Conservation (phyloP, 2,113 vertebrate species). For the Emydocephalus ijimae region DNA sequence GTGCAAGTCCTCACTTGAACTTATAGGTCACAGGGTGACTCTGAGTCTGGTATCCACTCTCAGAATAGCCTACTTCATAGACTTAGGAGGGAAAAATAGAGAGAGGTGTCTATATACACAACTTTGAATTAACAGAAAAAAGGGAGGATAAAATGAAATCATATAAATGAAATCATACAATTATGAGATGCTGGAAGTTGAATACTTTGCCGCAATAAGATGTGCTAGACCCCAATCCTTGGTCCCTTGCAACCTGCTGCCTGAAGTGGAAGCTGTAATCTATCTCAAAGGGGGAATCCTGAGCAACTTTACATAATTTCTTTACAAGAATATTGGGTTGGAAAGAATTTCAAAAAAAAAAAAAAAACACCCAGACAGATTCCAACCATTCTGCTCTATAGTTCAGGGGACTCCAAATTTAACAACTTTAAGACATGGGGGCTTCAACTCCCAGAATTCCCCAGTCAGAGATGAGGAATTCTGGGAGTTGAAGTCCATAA, state of each 20-base stretch:
- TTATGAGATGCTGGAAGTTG: background rate
- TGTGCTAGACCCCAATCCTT: background rate
- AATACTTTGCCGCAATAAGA: background rate
- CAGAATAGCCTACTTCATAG: background rate
- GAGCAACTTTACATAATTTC: background rate
- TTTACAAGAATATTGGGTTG: background rate
- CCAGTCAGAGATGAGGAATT: background rate
- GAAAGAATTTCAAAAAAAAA: background rate
- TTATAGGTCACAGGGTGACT: background rate
- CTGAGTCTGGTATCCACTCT: background rate
- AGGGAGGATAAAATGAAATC: background rate
- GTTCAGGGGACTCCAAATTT: background rate
- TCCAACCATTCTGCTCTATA: background rate
- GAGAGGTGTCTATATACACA: background rate
- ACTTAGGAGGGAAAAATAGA: background rate
- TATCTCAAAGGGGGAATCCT: background rate
- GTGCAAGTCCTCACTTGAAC: background rate
- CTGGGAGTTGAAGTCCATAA: background rate
- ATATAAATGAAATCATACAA: background rate
- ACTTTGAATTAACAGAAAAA: background rate
- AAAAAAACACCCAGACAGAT: too few relatives aligned
- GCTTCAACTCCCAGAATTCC: background rate
- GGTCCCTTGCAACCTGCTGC: background rate
- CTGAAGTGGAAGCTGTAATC: background rate
- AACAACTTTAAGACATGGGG: background rate